These are phyloP conservation scores for Lypha dubia DNA, from an alignment of 2,888 invertebrate species.

Conservation along the genomic window DNA sequence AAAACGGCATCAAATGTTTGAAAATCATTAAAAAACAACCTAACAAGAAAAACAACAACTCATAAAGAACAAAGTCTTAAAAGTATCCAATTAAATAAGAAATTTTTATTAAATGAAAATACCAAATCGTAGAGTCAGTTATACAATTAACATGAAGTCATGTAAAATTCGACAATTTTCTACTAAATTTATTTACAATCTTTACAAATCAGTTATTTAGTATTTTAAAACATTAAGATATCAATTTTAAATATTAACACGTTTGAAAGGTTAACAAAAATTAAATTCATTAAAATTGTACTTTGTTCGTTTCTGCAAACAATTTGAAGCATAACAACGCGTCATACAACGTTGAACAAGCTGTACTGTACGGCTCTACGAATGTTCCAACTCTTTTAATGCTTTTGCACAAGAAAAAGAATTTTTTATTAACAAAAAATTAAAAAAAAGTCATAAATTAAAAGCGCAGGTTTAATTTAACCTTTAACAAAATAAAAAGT, in stretches of 20 bases:
- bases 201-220: too few relatives aligned
- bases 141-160: too few relatives aligned
- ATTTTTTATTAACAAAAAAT: slow-evolving; percentile 41
- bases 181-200: too few relatives aligned
- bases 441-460: slow-evolving; percentile 59
- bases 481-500: slow-evolving; percentile 30
- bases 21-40: too few relatives aligned
- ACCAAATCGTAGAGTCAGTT: too few relatives aligned
- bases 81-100: too few relatives aligned
- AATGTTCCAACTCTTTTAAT: slow-evolving; percentile 25
- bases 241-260: slow-evolving; percentile 39
- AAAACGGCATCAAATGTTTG: too few relatives aligned
- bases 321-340: not conserved
- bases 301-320: too few relatives aligned
- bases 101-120: too few relatives aligned
- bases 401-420: slow-evolving; percentile 26
- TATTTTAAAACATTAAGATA: not conserved
- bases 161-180: too few relatives aligned
- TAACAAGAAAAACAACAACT: too few relatives aligned
- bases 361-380: slow-evolving; percentile 24
- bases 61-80: too few relatives aligned
- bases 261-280: slow-evolving; percentile 49
- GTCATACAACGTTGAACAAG: not conserved
- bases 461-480: slow-evolving; percentile 57
- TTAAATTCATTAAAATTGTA: slow-evolving; percentile 56